A percentile compares a stretch with the other conserved stretches of the same genome.
Conservation (phyloP, 2,113 vertebrate genomes). For the Carassius auratus region DNA sequence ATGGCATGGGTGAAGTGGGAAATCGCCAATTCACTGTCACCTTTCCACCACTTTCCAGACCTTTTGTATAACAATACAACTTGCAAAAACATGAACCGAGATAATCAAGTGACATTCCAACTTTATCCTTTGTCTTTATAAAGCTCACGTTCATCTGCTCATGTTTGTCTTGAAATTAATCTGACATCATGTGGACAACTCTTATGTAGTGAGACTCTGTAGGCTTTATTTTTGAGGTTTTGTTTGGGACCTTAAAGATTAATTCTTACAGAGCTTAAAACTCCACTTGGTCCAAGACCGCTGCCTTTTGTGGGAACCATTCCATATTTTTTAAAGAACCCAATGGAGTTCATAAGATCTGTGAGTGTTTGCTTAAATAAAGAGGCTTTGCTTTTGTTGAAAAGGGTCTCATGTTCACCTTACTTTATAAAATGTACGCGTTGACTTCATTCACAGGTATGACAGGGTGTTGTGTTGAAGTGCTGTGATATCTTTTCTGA, state of each 20-base stretch:
- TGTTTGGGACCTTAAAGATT: conserved; percentile 50
- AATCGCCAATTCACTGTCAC: background rate
- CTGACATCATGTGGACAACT: conserved; percentile 46
- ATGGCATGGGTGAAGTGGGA: too few species aligned
- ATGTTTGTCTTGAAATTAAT: too few species aligned
- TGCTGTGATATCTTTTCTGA: too few species aligned
- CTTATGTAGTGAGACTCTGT: conserved; percentile 32
- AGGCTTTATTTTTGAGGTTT: conserved; percentile 30
- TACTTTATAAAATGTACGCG: too few species aligned
- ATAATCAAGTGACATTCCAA: too few species aligned
- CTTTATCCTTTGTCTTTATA: too few species aligned
- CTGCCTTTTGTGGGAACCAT: conserved; percentile 49
- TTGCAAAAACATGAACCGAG: too few species aligned
- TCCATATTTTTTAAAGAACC: conserved; percentile 1
- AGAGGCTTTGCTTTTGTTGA: too few species aligned
- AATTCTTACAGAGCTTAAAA: background rate
- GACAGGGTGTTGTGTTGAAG: too few species aligned
- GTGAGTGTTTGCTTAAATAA: background rate
- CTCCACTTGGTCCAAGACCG: conserved; percentile 54
- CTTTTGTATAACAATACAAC: background rate
- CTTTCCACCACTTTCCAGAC: background rate
- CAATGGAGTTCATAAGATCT: conserved; percentile 13
- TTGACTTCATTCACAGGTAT: too few species aligned
- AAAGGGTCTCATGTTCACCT: too few species aligned
- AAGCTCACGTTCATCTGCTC: too few species aligned